These are phyloP conservation scores for Trissoscelio sp. DNA, from an alignment of 2,888 invertebrate genomes.

Conservation along the genomic window DNA sequence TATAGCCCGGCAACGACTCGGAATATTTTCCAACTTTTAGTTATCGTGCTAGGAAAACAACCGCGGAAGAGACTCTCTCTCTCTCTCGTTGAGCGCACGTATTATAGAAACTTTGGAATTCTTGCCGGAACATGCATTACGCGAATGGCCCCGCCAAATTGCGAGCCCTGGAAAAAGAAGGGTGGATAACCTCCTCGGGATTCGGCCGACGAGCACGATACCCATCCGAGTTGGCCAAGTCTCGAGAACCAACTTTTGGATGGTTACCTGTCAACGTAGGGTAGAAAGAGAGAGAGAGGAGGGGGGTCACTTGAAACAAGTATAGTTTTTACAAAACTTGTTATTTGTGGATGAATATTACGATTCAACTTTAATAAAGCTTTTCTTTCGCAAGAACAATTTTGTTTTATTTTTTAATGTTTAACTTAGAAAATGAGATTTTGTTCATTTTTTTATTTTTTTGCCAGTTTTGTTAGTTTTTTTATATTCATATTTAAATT, in stretches of 20 bases:
- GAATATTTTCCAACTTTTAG: slow-evolving; percentile 63
- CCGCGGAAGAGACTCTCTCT: slow-evolving; percentile 47
- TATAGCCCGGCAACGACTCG: slow-evolving; percentile 46
- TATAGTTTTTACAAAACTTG: background rate
- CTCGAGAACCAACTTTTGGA: slow-evolving; percentile 35
- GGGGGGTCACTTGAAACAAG: background rate
- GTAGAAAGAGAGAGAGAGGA: background rate
- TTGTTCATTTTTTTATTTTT: too few species aligned
- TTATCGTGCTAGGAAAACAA: slow-evolving; percentile 60
- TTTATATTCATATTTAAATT: too few species aligned
- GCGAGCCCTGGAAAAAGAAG: slow-evolving; percentile 63
- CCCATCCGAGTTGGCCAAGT: slow-evolving; percentile 43
- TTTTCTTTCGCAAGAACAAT: background rate
- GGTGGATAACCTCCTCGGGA: slow-evolving; percentile 59
- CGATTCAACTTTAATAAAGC: background rate
- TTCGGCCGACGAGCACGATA: slow-evolving; percentile 41
- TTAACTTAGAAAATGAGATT: too few species aligned
- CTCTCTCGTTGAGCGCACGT: slow-evolving; percentile 44
- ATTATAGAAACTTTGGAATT: slow-evolving; percentile 74
- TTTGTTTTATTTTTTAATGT: too few species aligned
- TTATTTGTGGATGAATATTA: background rate
- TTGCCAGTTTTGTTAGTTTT: too few species aligned
- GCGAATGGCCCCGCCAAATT: slow-evolving; percentile 72
- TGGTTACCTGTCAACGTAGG: slow-evolving; percentile 48
- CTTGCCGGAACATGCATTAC: slow-evolving; percentile 73